Conservation (phyloP, 2,113 vertebrate genomes). For the Limanda limanda region DNA sequence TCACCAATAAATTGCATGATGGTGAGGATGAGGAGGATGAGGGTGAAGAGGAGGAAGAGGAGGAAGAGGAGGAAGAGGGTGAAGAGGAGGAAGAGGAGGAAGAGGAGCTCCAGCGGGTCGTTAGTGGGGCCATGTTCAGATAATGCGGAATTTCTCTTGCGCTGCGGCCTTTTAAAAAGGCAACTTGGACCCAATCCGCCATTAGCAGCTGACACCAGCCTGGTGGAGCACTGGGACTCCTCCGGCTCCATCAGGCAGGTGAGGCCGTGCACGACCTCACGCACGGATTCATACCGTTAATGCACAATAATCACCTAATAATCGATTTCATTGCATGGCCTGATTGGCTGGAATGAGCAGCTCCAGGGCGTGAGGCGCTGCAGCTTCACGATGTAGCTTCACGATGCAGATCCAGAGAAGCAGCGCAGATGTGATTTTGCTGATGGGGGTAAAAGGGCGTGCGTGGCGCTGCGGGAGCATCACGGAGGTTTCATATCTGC, state of each 20-base stretch:
- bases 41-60: neutral
- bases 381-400: no score
- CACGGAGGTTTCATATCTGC: neutral
- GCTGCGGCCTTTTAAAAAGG: neutral
- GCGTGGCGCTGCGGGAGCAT: neutral
- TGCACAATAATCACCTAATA: neutral
- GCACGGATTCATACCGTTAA: constrained; percentile 18
- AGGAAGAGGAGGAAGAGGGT: neutral
- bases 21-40: neutral
- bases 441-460: neutral
- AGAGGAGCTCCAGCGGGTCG: neutral
- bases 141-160: constrained; percentile 46
- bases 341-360: neutral
- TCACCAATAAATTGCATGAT: constrained; percentile 13
- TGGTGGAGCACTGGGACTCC: neutral
- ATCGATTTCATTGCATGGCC: neutral
- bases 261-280: no score
- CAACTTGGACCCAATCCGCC: constrained; percentile 50
- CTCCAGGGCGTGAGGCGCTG: constrained; percentile 33
- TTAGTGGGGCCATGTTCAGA: neutral
- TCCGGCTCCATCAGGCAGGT: neutral
- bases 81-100: neutral
- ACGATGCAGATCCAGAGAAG: neutral
- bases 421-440: neutral
- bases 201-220: constrained; percentile 35